Evolutionary conservation across 2,888 invertebrate genomes (phyloP), one percentile per base, ranked within the genome.

Genomic region (Cryptocephalus primarius): DNA sequence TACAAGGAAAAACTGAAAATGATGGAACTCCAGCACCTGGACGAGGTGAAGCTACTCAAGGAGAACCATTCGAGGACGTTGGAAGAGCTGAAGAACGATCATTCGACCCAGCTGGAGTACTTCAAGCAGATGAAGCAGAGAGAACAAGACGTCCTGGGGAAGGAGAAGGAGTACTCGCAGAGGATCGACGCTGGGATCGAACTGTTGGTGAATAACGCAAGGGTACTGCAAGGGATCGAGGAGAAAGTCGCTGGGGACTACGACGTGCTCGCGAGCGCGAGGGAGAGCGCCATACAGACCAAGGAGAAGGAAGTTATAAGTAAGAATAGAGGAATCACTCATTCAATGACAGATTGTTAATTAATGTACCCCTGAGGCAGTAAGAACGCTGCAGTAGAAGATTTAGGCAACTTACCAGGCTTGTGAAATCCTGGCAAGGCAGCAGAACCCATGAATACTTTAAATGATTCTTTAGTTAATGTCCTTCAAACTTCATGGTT

Each of bases 241-340:
- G 71, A 72, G 9, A 75, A 71, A 60, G 69, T 79, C 1, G 69
- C 74, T 50, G 55, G 55, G 10, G 66, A 76, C 44, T 65, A 70
- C 38, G 72, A 73, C 32, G 67, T 70, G 31, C 65, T 74, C 3
- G 72, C 72, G 48, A 58, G 60, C 11, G 72, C 74, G n/a, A 65
- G 67, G 40, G 76, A 77, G 48, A 72, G 67, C 48, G 72, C 72
- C 41, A 57, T 79, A 34, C 72, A 72, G 57, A 63, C 69, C 0
- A 75, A 77, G 59, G 79, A 80, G 65, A 66, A 70, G 8, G 79
- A 79, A 58, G 70, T 79, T 33, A 70, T 67, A 59, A 70, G 79
- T 78, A 62, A 59, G 61, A 57, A 44, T 47, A 1, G 14, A 12
- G 8, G 6, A 40, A 4, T 11, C 13, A n/a, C 10, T 22, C 13